phyloP scores from a whole-genome alignment of 2,797 vertebrate species.

The Balearica regulorum region DNA sequence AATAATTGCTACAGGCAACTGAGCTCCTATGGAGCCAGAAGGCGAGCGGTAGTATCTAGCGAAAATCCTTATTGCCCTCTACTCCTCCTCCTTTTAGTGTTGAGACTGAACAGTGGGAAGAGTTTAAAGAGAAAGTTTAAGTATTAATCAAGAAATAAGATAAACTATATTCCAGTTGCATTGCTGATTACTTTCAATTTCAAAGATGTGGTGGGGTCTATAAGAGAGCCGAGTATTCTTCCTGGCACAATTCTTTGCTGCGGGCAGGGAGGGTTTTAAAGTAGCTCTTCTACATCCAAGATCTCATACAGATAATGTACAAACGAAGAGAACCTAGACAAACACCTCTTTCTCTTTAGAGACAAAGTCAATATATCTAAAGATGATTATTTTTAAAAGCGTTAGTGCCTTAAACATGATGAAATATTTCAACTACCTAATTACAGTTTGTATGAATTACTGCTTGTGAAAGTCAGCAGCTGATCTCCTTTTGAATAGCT shows the following conservation, averaged over 20 bases:
- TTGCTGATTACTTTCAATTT: background rate
- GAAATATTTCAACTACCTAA: conserved; percentile 1
- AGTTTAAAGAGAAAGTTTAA: background rate
- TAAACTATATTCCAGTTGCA: background rate
- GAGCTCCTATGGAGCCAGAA: background rate
- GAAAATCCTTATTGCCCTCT: background rate
- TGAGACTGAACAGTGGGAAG: background rate
- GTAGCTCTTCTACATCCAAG: background rate
- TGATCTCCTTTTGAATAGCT: background rate
- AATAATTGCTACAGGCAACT: background rate
- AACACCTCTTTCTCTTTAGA: background rate
- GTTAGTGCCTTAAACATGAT: background rate
- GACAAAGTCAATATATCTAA: background rate
- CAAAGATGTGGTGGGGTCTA: background rate
- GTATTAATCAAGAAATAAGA: background rate
- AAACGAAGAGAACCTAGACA: background rate
- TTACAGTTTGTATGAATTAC: background rate
- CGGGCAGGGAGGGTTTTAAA: background rate
- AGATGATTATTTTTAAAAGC: background rate
- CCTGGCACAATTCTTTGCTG: background rate
- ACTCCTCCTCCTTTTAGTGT: background rate
- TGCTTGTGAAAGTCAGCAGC: background rate
- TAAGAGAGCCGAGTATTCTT: background rate
- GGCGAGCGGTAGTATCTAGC: accelerated
- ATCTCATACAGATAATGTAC: background rate